Percentiles rank a stretch among this genome's conserved stretches.
Conservation (phyloP, 2,113 vertebrate species). For the Cardinalis cardinalis region DNA sequence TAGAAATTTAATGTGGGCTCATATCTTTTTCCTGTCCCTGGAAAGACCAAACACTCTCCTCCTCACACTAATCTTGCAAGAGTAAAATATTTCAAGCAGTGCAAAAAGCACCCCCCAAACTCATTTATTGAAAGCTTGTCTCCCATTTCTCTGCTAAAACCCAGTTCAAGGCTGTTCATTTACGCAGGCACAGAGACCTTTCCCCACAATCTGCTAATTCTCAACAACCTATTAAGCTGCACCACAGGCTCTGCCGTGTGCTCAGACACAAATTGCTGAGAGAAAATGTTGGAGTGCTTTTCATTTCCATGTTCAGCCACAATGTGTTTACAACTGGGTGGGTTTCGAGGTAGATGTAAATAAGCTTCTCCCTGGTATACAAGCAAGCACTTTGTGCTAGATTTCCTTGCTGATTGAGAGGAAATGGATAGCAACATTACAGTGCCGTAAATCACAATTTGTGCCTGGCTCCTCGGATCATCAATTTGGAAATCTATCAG, state of each 20-base stretch:
- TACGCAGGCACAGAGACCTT: neutral
- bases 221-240: neutral
- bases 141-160: neutral
- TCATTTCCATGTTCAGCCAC: neutral
- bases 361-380: constrained; percentile 9
- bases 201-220: neutral
- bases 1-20: neutral
- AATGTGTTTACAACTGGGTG: neutral
- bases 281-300: neutral
- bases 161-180: neutral
- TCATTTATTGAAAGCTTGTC: neutral
- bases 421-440: constrained; percentile 9
- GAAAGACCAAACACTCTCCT: neutral
- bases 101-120: neutral
- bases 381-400: neutral
- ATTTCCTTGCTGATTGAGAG: constrained; percentile 20
- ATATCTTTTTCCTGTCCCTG: neutral
- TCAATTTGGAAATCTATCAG: constrained; percentile 20
- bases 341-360: neutral
- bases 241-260: neutral
- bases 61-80: neutral
- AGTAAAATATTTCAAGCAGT: neutral
- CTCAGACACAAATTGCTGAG: constrained; percentile 6
- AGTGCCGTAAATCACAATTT: constrained; percentile 5
- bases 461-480: neutral